Base-by-base conservation (phyloP, 2,888 invertebrate genomes). In the Tenthredo distinguenda region DNA sequence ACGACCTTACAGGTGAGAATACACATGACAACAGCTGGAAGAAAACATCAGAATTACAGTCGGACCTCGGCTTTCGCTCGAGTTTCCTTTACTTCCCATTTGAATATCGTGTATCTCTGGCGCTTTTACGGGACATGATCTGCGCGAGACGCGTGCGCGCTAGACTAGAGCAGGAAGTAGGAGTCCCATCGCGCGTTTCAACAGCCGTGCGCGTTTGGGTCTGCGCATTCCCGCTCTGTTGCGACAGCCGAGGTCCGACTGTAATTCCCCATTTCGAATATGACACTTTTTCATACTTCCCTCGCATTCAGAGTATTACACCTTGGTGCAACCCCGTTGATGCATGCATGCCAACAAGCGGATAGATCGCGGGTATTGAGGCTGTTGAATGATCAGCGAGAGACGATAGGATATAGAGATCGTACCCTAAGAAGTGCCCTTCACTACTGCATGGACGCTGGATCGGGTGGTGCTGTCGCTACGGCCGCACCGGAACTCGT, bases 321-420 rank as follows among this genome's bases (percentile, higher is more conserved):
- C 76, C 92, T 93, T 72, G 97, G 98, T 91, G 97, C 98, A 93
- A 97, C 98, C 88, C 96, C 96, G 90, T 96, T 98, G 92, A 98
- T 98, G 98, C 97, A 98, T 94, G 98, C 98, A 91, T 98, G 98
- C 93, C 98, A 98, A 94, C 98, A 98, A 93, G 97, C 97, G 83
- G 96, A 97, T 94, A 96, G 97, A 93, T 95, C 96, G 88, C 95
- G 96, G 89, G 97, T 98, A 88, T 95, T 96, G 89, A 96, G 96
- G 90, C 95, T 97, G 89, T 95, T 98, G 90, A 96, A 96, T 91
- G 96, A 96, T 91, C 94, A 96, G 95, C 95, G 96, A 43, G 94
- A 94, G 84, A 94, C 95, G 65, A 95, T 97, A 79, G 95, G 95
- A 84, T 96, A 96, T 88, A 95, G 97, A 90, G 98, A 98, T 94